Base-by-base conservation (phyloP, 2,888 invertebrate genomes). In the Pharmacophagus antenor region DNA sequence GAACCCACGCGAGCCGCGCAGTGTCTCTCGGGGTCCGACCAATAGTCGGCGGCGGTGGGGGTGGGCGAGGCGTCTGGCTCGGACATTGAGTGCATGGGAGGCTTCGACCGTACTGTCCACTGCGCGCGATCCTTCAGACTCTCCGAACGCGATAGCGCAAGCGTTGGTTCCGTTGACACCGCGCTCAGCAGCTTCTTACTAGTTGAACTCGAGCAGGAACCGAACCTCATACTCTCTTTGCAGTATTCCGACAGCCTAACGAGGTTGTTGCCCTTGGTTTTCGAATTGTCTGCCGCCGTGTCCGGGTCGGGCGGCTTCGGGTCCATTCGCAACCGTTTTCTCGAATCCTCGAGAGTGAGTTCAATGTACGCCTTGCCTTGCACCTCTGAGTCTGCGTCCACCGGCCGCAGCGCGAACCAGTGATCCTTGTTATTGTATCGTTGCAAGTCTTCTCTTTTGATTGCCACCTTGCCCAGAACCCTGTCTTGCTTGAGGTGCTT, bases 381-480 rank as follows among this genome's bases (percentile, higher is more conserved):
- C 58, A 97, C 97, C 87, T 98, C 97, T 0, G 96, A 95, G 82
- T 97, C 96, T 2, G 96, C 95, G 84, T 97, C 97, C 23, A 97
- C 95, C 27, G 96, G 94, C 72, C 94, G 92, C 81, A 96, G 86
- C 55, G 96, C 94, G 81, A 98, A 97, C 98, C 98, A 98, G 79
- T 97, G 96, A 83, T 98, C 98, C 77, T 96, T 97, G 79, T 96
- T 95, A 85, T 97, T 96, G 85, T 97, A 97, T 67, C 94, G 93
- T 72, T 96, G 94, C 68, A 98, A 89, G 74, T 97, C 96, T 79
- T 97, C 96, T 64, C 96, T 93, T 80, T 95, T 95, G 79, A 98
- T 95, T 58, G 97, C 96, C 66, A 97, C 97, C 71, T 90, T 90
- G 42, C 96, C 96, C 72, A 96, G 88, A 67, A 95, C 93, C 84